Evolutionary conservation across 2,113 vertebrate species (phyloP), one percentile per base, ranked within the genome.

Genomic region (Peromyscus maniculatus): DNA sequence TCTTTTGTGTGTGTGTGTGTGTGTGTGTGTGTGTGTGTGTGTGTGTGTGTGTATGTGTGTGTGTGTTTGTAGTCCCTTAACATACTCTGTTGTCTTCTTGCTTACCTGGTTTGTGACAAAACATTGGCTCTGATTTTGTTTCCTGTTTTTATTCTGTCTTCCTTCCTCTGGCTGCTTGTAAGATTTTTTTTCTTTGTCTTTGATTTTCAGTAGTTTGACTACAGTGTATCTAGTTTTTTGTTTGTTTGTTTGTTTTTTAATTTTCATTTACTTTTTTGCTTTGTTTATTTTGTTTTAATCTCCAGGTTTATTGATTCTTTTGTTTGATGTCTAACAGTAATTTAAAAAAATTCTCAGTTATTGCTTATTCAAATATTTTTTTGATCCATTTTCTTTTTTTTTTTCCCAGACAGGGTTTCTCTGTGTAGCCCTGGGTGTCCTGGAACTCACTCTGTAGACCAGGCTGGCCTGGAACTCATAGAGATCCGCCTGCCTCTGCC

Each of bases 271-370:
- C 5, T 62, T 93, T 59, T 69, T 62, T 71, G 19, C 13, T 11
- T 69, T 33, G 11, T 72, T 16, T 72, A 10, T 74, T 94, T 4
- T 49, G 39, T 75, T n/a, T 28, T 91, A 39, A 93, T 80, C 67
- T 72, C 49, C 33, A 72, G 77, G 21, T 8, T 91, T 67, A 46
- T 87, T 82, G 75, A 15, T 75, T 87, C 59, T 33, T 78, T 78
- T 93, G 26, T 96, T 92, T 90, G 74, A 15, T 87, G 24, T 87
- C n/a, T 80, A 66, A 80, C 31, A 77, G 64, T 86, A 87, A 89
- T 93, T 87, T 87, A 49, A 15, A n/a, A 91, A 82, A 57, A n/a
- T n/a, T 59, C 52, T 82, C 9, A 59, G 52, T 82, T 19, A 82
- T n/a, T n/a, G 19, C 59, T 55, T 49, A 72, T 57, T 79, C 49